Base-by-base conservation (phyloP, 1,140 invertebrate genomes). In the Aphelenchoides besseyi region DNA sequence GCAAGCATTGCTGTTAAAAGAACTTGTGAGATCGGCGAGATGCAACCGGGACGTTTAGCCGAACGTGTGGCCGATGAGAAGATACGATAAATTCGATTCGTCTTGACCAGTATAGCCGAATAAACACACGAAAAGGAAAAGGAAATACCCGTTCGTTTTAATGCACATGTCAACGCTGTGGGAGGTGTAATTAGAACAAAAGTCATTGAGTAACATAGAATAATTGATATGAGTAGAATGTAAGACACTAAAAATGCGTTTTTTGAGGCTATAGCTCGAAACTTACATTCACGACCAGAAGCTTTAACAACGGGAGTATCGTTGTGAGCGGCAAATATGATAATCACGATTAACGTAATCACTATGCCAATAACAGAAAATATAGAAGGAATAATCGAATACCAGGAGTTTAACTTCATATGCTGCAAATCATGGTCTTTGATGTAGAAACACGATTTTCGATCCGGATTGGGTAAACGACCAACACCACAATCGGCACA, bases 281-380 rank as follows among this genome's bases (percentile, higher is more conserved):
- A n/a, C n/a, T n/a, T n/a, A 0, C 93, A 86, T 80, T 94, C 92
- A 61, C 92, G 85, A 1, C 91, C 91, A 0, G 91, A 91, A 0
- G 92, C 91, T 80, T 91, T 90, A 0, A 93, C 87, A 0, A 93
- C 88, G 2, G 92, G 91, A 0, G 92, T 93, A 74, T 90, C 88
- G 68, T 91, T 89, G 78, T 86, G 89, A 74, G 87, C 86, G 63
- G 37, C 71, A 72, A 30, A 61, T 36, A 87, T 76, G 2, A 77
- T 68, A 29, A 88, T 87, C 30, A 87, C 87, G 71, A 86, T 85
- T 12, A 87, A 53, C 0, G 88, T 89, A 3, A 84, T 63, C 77
- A 86, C 66, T 79, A 89, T 88, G 29, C 89, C 89, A 30, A 89
- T 61, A 36, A 85, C 79, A 0, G 88, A 85, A 32, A 90, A 83